Percentiles rank a stretch among this genome's conserved stretches.
phyloP scores from a whole-genome alignment of 2,113 vertebrate species.

The Pelusios castaneus region DNA sequence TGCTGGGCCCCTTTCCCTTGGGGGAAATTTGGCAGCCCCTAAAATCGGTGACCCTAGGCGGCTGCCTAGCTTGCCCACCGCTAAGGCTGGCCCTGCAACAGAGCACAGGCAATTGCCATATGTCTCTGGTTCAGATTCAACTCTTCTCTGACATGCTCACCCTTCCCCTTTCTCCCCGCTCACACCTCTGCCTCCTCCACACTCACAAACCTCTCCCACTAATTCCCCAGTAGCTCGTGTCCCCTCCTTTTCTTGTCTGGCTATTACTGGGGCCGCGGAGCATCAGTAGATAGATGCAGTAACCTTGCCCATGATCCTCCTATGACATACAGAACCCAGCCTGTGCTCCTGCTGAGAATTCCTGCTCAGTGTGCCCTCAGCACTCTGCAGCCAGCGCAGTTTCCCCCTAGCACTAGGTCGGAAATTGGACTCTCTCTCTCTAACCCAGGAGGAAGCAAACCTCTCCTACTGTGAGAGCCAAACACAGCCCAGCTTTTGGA shows the following conservation, averaged over 20 bases:
- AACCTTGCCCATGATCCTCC: fast-evolving
- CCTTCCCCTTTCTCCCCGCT: neutral
- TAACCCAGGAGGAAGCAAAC: neutral
- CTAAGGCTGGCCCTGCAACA: no score
- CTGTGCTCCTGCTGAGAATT: neutral
- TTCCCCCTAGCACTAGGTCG: no score
- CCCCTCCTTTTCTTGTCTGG: neutral
- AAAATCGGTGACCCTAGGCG: no score
- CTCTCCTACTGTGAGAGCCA: no score
- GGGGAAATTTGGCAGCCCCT: no score
- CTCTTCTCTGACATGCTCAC: neutral
- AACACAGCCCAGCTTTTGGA: neutral
- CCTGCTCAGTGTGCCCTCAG: neutral
- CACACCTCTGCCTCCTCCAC: neutral
- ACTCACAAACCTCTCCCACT: neutral
- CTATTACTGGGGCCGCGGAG: fast-evolving
- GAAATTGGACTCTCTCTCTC: neutral
- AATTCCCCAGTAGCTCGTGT: neutral
- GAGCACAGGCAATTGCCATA: neutral
- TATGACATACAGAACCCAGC: neutral
- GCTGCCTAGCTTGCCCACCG: no score
- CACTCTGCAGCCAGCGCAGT: neutral
- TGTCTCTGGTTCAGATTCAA: neutral
- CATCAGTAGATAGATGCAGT: neutral
- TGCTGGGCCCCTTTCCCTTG: no score